Percentiles rank a stretch among this genome's conserved stretches.
Evolutionary conservation across 1,140 invertebrate species (phyloP).

Genomic region (Plectus sambesii): DNA sequence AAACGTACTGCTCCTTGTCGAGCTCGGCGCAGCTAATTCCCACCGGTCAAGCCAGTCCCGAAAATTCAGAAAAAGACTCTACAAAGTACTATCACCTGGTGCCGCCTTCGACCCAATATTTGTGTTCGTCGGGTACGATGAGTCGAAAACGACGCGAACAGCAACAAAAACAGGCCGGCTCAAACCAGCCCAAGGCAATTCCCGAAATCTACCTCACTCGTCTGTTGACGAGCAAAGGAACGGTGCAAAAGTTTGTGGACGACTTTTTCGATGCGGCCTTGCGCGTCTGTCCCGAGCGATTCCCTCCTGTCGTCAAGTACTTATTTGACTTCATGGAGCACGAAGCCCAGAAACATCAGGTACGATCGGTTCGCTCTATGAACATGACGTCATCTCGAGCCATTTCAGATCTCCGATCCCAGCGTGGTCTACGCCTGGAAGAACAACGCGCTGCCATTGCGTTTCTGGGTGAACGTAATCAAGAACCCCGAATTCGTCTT

Average conservation of each 20-base stretch:
- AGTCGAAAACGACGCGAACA: slow-evolving; percentile 1
- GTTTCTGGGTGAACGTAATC: slow-evolving; percentile 93
- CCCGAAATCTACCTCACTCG: slow-evolving; percentile 88
- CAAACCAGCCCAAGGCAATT: slow-evolving; percentile 65
- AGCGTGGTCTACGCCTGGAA: slow-evolving; percentile 92
- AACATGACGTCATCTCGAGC: slow-evolving; percentile 40
- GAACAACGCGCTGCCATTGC: slow-evolving; percentile 66
- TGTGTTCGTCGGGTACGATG: slow-evolving; percentile 5
- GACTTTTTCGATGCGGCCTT: slow-evolving; percentile 57
- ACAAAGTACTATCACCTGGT: slow-evolving; percentile 21
- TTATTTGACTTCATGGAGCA: slow-evolving; percentile 85
- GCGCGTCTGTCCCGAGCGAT: slow-evolving; percentile 47
- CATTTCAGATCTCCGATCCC: slow-evolving; percentile 63
- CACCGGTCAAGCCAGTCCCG: slow-evolving; percentile 47
- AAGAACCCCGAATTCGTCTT: slow-evolving; percentile 95
- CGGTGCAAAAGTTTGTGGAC: slow-evolving; percentile 88
- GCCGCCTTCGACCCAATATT: slow-evolving; percentile 13
- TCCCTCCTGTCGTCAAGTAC: slow-evolving; percentile 86
- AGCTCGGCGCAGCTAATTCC: slow-evolving; percentile 65
- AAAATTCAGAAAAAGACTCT: too few species aligned
- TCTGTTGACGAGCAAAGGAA: slow-evolving; percentile 66
- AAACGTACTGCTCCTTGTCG: slow-evolving; percentile 57
- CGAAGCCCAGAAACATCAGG: slow-evolving; percentile 64
- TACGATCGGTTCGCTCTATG: slow-evolving; percentile 48
- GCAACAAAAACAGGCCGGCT: slow-evolving; percentile 55